Base-by-base conservation (phyloP, 1,140 invertebrate species). In the Drosophila persimilis region DNA sequence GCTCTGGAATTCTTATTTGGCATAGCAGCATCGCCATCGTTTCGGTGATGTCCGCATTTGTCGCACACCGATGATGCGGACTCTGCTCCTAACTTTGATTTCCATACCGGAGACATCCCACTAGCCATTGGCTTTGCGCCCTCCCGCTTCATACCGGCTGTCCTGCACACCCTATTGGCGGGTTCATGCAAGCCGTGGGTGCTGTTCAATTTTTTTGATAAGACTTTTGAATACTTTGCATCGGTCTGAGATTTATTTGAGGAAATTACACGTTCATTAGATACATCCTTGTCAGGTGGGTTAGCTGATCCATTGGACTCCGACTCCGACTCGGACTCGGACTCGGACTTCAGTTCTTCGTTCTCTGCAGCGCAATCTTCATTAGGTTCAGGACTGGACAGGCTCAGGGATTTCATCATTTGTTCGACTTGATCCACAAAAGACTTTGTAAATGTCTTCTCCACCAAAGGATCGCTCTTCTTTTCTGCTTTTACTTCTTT, bases 231-330 rank as follows among this genome's bases (percentile, higher is more conserved):
- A 53, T 83, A 84, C 26, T 84, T 57, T 63, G 52, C 50, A 78
- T 60, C 65, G 22, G n/a, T 44, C 47, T 52, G 43, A 20, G 48
- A 48, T 84, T 83, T 83, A 83, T 83, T 83, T 29, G 53, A 17
- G 13, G 58, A 50, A 73, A 46, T 44, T 63, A 77, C 59, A 77
- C 61, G 53, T 17, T 81, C 59, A 50, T 47, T 65, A 20, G 58
- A 44, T 15, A 74, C 57, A 4, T 83, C 70, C 62, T 61, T 62
- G 46, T 24, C 13, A 26, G 26, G n/a, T 2, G 45, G 15, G 8
- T 1, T 31, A 0, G 8, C 0, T 39, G 35, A 11, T 46, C 13
- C 54, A 1, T 13, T 5, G 2, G 24, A 11, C 6, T 50, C 29
- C 8, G 2, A 2, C 29, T 29, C 29, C 8, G 2, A 2, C 8